Evolutionary conservation across 2,113 vertebrate genomes (phyloP), one percentile per base, ranked within the genome.

Genomic region (Platichthys stellatus): DNA sequence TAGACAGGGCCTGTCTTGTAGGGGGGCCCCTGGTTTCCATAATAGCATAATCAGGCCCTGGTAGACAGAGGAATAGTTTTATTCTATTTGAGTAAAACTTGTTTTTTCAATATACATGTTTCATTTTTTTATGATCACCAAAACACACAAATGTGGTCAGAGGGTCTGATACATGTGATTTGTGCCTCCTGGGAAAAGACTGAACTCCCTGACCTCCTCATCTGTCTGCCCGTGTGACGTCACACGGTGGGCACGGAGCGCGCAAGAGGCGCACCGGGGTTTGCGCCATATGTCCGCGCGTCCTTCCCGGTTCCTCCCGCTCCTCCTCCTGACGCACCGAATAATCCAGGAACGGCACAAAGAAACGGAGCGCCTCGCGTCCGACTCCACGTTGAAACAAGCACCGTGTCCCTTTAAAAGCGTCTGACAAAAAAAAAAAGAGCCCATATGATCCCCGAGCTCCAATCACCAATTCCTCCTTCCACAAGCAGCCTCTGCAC

Each of bases 361-460:
- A 75, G 81, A 63, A 58, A 9, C 63, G 31, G 24, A 64, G 70
- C 23, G 61, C 84, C 69, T 88, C 72, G 8, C 67, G 80, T 81
- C 80, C 38, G 9, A 43, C 10, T 83, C 74, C 61, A 8, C 70
- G 57, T 66, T 67, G 20, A 57, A 78, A 91, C 87, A 80, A 79
- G 93, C 80, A 72, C 90, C 86, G 92, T 96, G 95, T 94, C 95
- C 89, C 96, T 97, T 97, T 96, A 96, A 97, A 85, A 94, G 82
- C 92, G 89, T 94, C 95, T 90, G 95, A 94, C 95, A 92, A 93
- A 94, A 94, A 61, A 57, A 57, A 31, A 31, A 60, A 7, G 26
- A 60, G 57, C 93, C 96, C 97, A 96, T 94, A 94, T 97, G 96
- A 96, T 95, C 94, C 93, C 92, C 66, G 87, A 93, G 94, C 96